phyloP scores from a whole-genome alignment of 2,888 invertebrate genomes.

The Tineola bisselliella region DNA sequence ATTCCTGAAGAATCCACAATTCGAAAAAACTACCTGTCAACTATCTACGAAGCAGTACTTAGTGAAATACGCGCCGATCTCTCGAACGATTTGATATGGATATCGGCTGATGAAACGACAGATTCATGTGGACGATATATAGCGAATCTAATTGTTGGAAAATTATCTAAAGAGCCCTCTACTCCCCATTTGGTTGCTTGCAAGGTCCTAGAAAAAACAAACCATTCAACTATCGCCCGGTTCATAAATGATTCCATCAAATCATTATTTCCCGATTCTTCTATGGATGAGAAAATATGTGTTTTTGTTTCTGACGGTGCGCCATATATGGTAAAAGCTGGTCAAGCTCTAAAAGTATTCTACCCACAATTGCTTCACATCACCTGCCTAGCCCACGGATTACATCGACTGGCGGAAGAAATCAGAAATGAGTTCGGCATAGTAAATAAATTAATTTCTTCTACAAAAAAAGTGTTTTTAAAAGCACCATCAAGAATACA shows the following conservation, averaged over 20 bases:
- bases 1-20: no score
- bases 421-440: no score
- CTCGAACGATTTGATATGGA: no score
- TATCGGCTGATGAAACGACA: no score
- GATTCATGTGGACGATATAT: no score
- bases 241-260: constrained; percentile 11
- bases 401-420: constrained; percentile 15
- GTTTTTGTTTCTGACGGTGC: constrained; percentile 13
- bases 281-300: background rate
- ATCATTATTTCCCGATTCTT: constrained; percentile 1
- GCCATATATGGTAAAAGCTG: constrained; percentile 15
- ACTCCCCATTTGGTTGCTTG: constrained; percentile 10
- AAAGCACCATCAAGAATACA: no score
- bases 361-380: constrained; percentile 14
- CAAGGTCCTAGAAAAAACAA: constrained; percentile 13
- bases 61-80: no score
- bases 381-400: constrained; percentile 14
- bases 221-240: constrained; percentile 13
- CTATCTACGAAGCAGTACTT: no score
- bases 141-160: no score
- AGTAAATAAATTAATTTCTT: no score
- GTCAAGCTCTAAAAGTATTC: background rate
- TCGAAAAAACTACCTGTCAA: no score
- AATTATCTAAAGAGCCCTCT: background rate
- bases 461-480: no score